phyloP scores from a whole-genome alignment of 2,113 vertebrate species.

The Alexandromys fortis region DNA sequence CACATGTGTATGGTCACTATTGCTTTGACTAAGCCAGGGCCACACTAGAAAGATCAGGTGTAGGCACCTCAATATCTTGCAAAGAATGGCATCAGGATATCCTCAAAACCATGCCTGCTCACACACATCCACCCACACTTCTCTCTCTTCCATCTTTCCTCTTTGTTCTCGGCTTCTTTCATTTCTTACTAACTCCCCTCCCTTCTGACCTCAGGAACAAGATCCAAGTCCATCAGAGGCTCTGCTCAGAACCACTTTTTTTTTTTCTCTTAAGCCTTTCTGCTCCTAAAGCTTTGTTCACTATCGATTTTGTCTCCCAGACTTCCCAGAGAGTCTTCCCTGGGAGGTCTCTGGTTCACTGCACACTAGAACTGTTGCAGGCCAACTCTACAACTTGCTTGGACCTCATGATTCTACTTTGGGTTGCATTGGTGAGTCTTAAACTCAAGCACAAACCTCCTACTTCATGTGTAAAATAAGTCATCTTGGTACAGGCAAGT shows the following conservation, averaged over 20 bases:
- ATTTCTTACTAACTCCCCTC: not conserved
- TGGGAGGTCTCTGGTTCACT: not conserved
- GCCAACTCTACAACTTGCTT: not conserved
- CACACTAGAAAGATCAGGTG: not conserved
- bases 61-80: not conserved
- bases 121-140: not conserved
- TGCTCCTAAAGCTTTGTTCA: not conserved
- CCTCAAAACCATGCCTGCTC: not conserved
- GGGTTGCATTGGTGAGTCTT: not conserved
- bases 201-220: not conserved
- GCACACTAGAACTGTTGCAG: not conserved
- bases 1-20: not conserved
- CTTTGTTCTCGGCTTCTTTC: not conserved
- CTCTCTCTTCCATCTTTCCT: not conserved
- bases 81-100: not conserved
- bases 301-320: not conserved
- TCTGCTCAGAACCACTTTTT: not conserved
- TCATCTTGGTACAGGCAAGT: not conserved
- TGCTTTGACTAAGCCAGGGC: not conserved
- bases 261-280: not conserved
- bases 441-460: not conserved
- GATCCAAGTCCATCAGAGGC: not conserved
- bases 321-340: not conserved
- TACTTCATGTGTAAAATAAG: not conserved
- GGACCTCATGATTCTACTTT: not conserved